Base-by-base conservation (phyloP, 2,113 vertebrate species). In the Tringa solitaria region DNA sequence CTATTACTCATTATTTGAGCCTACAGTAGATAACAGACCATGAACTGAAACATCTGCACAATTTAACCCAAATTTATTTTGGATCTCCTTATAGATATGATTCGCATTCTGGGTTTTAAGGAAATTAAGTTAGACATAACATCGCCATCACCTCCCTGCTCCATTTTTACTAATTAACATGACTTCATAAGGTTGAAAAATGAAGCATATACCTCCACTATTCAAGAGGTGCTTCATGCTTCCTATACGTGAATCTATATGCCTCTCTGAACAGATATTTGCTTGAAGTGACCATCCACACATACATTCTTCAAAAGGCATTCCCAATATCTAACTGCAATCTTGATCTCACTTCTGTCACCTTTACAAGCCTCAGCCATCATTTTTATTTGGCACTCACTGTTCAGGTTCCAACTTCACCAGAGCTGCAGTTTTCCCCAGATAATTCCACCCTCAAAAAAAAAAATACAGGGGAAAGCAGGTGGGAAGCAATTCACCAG, bases 281-380 rank as follows among this genome's bases (percentile, higher is more conserved):
- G 17, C 56, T 61, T 77, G 46, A 77, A 33, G 24, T 2, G 5
- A 54, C 23, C 11, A 46, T 10, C 32, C 2, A 0, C 26, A 24
- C 1, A 2, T 2, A 16, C 4, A 10, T 46, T 65, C 54, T 46
- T 72, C 70, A 60, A 60, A 69, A 85, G 43, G 18, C 12, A 16
- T 17, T 68, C 7, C 0, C 6, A 0, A 0, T 35, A 22, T 27
- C 57, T 56, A 53, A 61, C 43, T 67, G 22, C 32, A 65, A 17
- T 46, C 32, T 80, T 83, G 12, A 76, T 63, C 46, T 80, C 0
- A 0, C 30, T 64, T 78, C n/a, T 69, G 24, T 45, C 46, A 83
- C 46, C 6, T 43, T 53, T 17, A 59, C 39, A 91, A 89, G 39
- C 6, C 11, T 61, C 69, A 22, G 5, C 30, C 23, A 51, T 24